Evolutionary conservation across 1,140 invertebrate species (phyloP).

Genomic region (Phthorimaea operculella): DNA sequence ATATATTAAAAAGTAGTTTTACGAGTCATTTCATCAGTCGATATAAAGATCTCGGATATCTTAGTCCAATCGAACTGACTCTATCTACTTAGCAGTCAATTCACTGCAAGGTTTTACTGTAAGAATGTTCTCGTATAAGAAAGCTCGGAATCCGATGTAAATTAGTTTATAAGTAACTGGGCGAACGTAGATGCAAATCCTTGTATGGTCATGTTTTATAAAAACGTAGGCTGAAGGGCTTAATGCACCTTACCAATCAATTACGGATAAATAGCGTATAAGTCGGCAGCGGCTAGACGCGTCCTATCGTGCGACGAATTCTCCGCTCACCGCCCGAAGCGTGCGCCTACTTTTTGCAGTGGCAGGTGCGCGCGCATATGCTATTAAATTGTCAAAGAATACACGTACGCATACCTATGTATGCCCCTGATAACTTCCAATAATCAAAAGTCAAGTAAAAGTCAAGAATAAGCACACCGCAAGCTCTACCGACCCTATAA

Average conservation of each 20-base stretch:
- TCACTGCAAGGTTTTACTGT: too few relatives aligned
- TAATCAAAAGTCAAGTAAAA: conserved; percentile 43
- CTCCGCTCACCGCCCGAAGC: conserved; percentile 57
- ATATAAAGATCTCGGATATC: too few relatives aligned
- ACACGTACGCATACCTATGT: conserved; percentile 36
- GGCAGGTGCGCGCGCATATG: conserved; percentile 62
- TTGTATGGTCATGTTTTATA: conserved; percentile 21
- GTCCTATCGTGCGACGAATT: conserved; percentile 51
- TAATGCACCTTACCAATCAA: conserved; percentile 61
- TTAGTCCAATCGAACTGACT: too few relatives aligned
- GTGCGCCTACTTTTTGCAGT: conserved; percentile 60
- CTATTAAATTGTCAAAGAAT: conserved; percentile 65
- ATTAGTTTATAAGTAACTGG: neutral
- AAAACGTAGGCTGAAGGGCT: conserved; percentile 26
- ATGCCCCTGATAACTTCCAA: conserved; percentile 38
- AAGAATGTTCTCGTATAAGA: too few relatives aligned
- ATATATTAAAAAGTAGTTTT: too few relatives aligned
- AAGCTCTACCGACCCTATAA: conserved; percentile 7
- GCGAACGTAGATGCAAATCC: conserved; percentile 18
- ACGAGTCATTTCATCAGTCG: too few relatives aligned
- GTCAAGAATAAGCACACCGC: conserved; percentile 2
- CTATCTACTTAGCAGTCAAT: too few relatives aligned
- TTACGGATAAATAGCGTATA: conserved; percentile 62
- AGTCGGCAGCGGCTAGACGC: conserved; percentile 42
- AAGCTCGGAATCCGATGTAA: neutral